These are phyloP conservation scores for Drosophila infuscata DNA, from an alignment of 2,888 invertebrate genomes.

Conservation along the genomic window DNA sequence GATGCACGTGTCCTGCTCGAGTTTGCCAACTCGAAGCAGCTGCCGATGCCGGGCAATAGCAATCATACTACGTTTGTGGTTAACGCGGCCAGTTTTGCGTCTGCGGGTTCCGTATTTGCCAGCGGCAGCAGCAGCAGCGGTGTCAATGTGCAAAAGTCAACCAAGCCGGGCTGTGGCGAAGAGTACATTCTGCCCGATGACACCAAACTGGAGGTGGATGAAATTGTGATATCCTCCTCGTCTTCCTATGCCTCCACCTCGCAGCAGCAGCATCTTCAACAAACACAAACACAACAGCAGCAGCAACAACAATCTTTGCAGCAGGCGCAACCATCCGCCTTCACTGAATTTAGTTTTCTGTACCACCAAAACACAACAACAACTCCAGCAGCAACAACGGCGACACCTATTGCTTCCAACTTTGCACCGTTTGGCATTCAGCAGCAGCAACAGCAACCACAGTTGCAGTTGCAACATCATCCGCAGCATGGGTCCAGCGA, in stretches of 20 bases:
- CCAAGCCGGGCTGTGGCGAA: constrained; percentile 59
- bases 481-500: constrained; percentile 67
- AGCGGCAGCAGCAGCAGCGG: constrained; percentile 42
- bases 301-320: constrained; percentile 37
- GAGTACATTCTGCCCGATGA: constrained; percentile 76
- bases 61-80: constrained; percentile 71
- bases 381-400: constrained; percentile 28
- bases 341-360: constrained; percentile 69
- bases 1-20: constrained; percentile 82
- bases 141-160: constrained; percentile 20
- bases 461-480: constrained; percentile 47
- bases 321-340: constrained; percentile 40
- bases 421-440: constrained; percentile 57
- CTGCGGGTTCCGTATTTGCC: constrained; percentile 79
- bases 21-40: constrained; percentile 81
- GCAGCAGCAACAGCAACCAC: constrained; percentile 44
- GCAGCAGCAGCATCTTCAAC: constrained; percentile 30
- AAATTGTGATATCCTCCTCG: constrained; percentile 79
- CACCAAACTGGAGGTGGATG: constrained; percentile 71
- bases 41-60: constrained; percentile 36
- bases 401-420: constrained; percentile 29
- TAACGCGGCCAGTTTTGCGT: constrained; percentile 74
- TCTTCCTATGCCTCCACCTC: constrained; percentile 72
- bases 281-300: constrained; percentile 27
- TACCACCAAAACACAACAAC: constrained; percentile 59